Evolutionary conservation across 2,888 invertebrate genomes (phyloP).

Genomic region (Macropis europaea): DNA sequence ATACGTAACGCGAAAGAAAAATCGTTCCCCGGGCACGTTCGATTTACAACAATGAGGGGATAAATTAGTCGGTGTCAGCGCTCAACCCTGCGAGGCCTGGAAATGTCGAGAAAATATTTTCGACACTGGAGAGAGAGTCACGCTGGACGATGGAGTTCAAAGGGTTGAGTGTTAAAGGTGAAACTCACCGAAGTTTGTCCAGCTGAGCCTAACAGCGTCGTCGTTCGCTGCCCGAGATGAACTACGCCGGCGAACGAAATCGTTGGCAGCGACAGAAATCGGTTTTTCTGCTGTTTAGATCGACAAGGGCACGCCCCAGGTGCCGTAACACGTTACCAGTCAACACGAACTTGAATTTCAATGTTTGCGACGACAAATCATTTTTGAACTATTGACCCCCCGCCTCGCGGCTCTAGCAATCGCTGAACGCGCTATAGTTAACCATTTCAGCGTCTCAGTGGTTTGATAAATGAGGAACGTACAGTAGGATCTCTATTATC

Average conservation of each 20-base stretch:
- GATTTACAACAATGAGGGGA: no score
- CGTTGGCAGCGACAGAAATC: not conserved
- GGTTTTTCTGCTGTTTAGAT: slow-evolving; percentile 39
- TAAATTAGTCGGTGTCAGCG: no score
- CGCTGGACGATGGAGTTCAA: not conserved
- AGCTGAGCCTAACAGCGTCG: not conserved
- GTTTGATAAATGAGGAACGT: no score
- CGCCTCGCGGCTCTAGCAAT: no score
- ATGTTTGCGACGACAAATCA: no score
- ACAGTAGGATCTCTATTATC: no score
- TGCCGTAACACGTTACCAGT: not conserved
- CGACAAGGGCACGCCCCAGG: slow-evolving; percentile 35
- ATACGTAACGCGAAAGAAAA: slow-evolving; percentile 18
- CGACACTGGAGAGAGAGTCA: not conserved
- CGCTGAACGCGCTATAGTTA: no score
- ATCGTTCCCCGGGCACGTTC: not conserved
- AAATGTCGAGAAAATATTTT: no score
- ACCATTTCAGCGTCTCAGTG: no score
- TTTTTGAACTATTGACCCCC: no score
- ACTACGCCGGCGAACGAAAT: not conserved
- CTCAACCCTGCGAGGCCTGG: no score
- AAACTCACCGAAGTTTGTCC: slow-evolving; percentile 21
- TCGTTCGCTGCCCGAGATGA: not conserved
- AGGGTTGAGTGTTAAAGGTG: not conserved
- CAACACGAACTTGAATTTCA: not conserved